phyloP scores from a whole-genome alignment of 2,797 vertebrate genomes.

The Calcarius lapponicus region DNA sequence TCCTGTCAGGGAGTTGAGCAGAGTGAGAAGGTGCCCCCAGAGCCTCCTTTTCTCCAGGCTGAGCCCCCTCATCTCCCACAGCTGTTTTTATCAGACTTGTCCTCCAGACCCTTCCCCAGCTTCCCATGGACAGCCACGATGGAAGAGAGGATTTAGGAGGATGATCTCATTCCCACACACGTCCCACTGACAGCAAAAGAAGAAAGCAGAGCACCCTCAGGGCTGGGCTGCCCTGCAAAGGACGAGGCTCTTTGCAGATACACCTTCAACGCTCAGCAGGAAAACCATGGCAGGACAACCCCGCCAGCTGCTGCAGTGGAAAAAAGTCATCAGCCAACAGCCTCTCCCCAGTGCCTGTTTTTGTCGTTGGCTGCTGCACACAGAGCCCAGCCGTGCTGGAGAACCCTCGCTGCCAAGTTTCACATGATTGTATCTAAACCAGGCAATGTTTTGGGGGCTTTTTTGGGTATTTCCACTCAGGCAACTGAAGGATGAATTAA shows the following conservation, averaged over 20 bases:
- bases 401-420: neutral
- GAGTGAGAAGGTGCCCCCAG: neutral
- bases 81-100: neutral
- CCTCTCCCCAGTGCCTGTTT: neutral
- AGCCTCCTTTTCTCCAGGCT: neutral
- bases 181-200: neutral
- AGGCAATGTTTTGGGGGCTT: neutral
- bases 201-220: neutral
- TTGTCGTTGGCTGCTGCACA: neutral
- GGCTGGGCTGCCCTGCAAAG: neutral
- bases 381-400: neutral
- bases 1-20: neutral
- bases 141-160: neutral
- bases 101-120: neutral
- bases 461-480: neutral
- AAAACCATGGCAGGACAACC: slow-evolving; percentile 44
- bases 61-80: neutral
- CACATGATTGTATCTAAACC: neutral
- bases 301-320: slow-evolving; percentile 13
- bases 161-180: neutral
- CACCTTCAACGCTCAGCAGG: neutral
- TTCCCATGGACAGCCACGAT: rapidly evolving
- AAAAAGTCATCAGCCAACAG: slow-evolving; percentile 43
- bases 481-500: neutral
- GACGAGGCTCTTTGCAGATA: neutral